Evolutionary conservation across 2,888 invertebrate species (phyloP), one percentile per base, ranked within the genome.

Genomic region (Leistus spinibarbis): DNA sequence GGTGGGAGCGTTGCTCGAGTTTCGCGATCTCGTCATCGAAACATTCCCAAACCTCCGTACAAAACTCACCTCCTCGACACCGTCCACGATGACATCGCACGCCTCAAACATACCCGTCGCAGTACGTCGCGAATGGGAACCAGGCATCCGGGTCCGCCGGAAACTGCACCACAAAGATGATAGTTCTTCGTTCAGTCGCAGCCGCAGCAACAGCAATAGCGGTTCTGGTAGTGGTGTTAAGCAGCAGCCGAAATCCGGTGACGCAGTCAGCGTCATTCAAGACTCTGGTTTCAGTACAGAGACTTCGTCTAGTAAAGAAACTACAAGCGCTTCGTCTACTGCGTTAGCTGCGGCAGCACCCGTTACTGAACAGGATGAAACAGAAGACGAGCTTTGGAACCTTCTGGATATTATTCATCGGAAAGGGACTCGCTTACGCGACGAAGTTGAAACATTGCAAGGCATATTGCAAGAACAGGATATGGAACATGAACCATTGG

Each of bases 21-120:
- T 95, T 87, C 93, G 95, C 87, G 95, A 95, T 88, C 91, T 95
- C 90, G 95, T 95, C 90, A 95, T 95, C 91, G 95, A 95, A 90
- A 94, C 95, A 84, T 95, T 95, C 89, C 95, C 95, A 82, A 94
- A 95, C 88, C 91, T 95, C 85, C 93, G 95, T 85, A 92, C 92
- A 84, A 95, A 95, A 89, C 91, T 95, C 91, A 91, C 92, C 83
- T 90, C 91, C 81, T 87, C 84, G 76, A 81, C 84, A 68, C 81
- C 82, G 71, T 78, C 77, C 76, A 80, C 80, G 76, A 76, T 22
- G 76, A 82, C 82, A 79, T 82, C 83, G 69, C 80, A 85, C 76
- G 82, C 84, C 53, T 88, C 88, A 78, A 88, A 88, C 82, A 90
- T 90, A 82, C 88, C 89, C 70, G 88, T 90, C 74, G 84, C 87